phyloP scores from a whole-genome alignment of 2,888 invertebrate genomes.

The Macroteleia sp. region DNA sequence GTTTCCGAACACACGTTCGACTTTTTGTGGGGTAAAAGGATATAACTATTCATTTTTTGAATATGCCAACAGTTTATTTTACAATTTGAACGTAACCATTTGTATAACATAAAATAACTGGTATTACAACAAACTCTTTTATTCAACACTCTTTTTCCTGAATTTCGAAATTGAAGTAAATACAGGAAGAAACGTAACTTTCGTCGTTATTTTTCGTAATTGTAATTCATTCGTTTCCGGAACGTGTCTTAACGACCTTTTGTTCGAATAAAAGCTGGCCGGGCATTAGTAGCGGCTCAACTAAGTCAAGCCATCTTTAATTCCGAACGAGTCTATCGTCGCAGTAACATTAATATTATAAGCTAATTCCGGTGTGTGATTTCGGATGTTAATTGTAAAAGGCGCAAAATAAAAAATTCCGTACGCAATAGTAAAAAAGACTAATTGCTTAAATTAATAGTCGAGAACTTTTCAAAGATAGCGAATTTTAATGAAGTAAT shows the following conservation, averaged over 20 bases:
- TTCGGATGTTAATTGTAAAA: conserved; percentile 28
- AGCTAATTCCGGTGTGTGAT: conserved; percentile 34
- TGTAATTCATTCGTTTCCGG: conserved; percentile 19
- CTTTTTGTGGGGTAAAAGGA: too few relatives aligned
- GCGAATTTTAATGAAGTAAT: conserved; percentile 51
- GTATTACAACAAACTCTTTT: background rate
- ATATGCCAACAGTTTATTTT: too few relatives aligned
- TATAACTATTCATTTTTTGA: too few relatives aligned
- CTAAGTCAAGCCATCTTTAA: conserved; percentile 25
- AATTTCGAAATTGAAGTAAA: too few relatives aligned
- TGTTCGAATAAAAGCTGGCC: conserved; percentile 16
- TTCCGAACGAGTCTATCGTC: conserved; percentile 27
- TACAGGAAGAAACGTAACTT: conserved; percentile 2
- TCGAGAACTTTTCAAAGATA: conserved; percentile 42
- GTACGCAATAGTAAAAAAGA: conserved; percentile 29
- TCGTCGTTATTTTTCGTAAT: conserved; percentile 34
- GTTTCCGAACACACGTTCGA: too few relatives aligned
- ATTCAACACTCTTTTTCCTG: too few relatives aligned
- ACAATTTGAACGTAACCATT: too few relatives aligned
- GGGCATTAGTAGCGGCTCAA: conserved; percentile 27
- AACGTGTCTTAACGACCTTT: conserved; percentile 24
- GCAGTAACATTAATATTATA: conserved; percentile 37
- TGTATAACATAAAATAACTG: background rate
- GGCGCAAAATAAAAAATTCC: conserved; percentile 31
- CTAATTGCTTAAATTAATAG: conserved; percentile 50